Base-by-base conservation (phyloP, 1,140 invertebrate species). In the Brachionus koreanus region DNA sequence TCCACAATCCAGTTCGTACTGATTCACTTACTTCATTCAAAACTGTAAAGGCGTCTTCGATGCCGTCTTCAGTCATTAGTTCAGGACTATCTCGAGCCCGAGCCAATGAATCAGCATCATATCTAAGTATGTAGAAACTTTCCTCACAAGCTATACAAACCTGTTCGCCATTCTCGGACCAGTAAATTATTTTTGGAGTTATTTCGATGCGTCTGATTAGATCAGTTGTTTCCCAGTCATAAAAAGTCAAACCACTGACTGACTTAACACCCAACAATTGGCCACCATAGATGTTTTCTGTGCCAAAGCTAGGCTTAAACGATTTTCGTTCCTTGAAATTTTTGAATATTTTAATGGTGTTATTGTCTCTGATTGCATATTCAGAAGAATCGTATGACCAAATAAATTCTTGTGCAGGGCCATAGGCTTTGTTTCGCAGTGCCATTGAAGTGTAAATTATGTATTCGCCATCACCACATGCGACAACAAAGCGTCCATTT, bases 361-460 rank as follows among this genome's bases (percentile, higher is more conserved):
- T 93, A 63, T 93, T 94, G 88, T 99, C 97, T 43, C 97, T 89
- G 1, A 98, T 95, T 72, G 92, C 92, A 87, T 92, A 99, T 85
- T 98, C 94, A 69, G 95, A 96, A 2, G 96, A 96, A 88, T 99
- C 98, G 63, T 93, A 91, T 0, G 95, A 95, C 98, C 98, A 99
- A 0, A 98, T 97, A 89, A 99, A 99, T 88, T 99, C 97, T 83
- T 98, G 94, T 0, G 96, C 97, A 5, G 95, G 93, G 3, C 98
- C 98, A 88, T 98, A 99, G 10, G 95, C 95, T 88, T 99, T 99
- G 87, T 99, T 99, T 61, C 98, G 91, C 42, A 99, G 89, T 0
- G 96, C 97, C 95, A 99, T 98, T 0, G 97, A 95, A 0, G 98
- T 99, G 88, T 99, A 99, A 84, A 99, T 98, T 13, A 99, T 99